Conservation (phyloP, 2,888 invertebrate species). For the Drosophila picticornis region DNA sequence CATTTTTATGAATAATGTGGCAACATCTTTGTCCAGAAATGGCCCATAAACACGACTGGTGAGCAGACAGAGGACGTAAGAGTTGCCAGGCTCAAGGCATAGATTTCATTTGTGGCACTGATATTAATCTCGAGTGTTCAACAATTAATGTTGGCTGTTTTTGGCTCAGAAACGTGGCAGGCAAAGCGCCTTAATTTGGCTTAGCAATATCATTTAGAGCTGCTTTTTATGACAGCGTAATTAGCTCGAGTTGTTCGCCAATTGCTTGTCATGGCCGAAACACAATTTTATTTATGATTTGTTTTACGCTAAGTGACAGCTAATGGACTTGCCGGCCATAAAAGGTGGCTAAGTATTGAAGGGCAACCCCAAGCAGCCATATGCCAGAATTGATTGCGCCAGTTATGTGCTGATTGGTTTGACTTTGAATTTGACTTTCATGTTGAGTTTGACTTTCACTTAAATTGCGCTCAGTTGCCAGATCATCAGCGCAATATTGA, state of each 20-base stretch:
- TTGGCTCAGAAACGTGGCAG: constrained; percentile 21
- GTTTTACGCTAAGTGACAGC: constrained; percentile 67
- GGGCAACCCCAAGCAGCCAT: constrained; percentile 42
- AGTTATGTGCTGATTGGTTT: constrained; percentile 47
- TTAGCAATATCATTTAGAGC: constrained; percentile 37
- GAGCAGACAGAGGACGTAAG: constrained; percentile 9
- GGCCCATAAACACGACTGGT: constrained; percentile 58
- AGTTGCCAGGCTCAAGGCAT: constrained; percentile 19
- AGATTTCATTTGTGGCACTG: constrained; percentile 27
- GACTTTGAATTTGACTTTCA: constrained; percentile 44
- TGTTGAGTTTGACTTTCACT: constrained; percentile 40
- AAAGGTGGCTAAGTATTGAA: constrained; percentile 56
- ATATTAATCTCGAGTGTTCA: constrained; percentile 74
- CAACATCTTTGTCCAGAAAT: constrained; percentile 69
- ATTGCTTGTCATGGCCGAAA: constrained; percentile 39
- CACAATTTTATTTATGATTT: constrained; percentile 67
- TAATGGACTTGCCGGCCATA: constrained; percentile 64
- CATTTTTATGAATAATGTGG: constrained; percentile 74
- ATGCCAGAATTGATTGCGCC: constrained; percentile 48
- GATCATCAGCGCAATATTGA: constrained; percentile 13
- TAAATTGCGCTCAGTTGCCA: constrained; percentile 12
- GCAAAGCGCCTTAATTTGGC: constrained; percentile 29
- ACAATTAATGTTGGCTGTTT: constrained; percentile 60
- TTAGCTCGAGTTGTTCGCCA: constrained; percentile 46
- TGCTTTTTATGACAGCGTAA: constrained; percentile 70